phyloP scores from a whole-genome alignment of 2,888 invertebrate genomes.

The Dryobotodes eremita region DNA sequence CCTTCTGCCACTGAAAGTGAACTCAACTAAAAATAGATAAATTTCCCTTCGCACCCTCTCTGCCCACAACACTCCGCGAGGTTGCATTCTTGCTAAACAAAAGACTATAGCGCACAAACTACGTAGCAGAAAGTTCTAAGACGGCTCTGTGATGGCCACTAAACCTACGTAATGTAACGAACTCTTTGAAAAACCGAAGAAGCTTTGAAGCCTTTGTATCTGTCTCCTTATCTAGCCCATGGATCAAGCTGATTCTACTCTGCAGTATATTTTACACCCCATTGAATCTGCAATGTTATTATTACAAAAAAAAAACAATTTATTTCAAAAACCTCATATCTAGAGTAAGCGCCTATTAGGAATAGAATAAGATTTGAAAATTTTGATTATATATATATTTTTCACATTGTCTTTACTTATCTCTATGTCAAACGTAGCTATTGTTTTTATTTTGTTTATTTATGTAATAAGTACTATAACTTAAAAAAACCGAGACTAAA shows the following conservation, averaged over 20 bases:
- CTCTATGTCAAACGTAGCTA: neutral
- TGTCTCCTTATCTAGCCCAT: neutral
- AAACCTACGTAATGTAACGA: constrained; percentile 62
- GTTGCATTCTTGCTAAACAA: constrained; percentile 81
- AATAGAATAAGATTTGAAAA: neutral
- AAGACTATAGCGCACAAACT: constrained; percentile 77
- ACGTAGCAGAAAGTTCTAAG: constrained; percentile 63
- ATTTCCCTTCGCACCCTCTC: constrained; percentile 63
- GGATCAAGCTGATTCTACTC: neutral
- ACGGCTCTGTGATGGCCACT: constrained; percentile 64
- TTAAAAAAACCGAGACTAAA: neutral
- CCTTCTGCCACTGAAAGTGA: constrained; percentile 22
- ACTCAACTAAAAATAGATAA: constrained; percentile 65
- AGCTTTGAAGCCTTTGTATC: neutral
- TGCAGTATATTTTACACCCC: neutral
- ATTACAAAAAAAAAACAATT: neutral
- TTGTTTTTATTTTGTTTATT: neutral
- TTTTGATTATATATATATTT: neutral
- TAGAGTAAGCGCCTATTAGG: too few species aligned
- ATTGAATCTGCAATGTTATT: neutral
- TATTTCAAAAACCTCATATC: neutral
- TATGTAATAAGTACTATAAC: neutral
- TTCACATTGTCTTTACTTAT: neutral
- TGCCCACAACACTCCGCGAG: constrained; percentile 72
- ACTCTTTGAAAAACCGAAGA: neutral